phyloP scores from a whole-genome alignment of 2,113 vertebrate species.

The Pipra filicauda region DNA sequence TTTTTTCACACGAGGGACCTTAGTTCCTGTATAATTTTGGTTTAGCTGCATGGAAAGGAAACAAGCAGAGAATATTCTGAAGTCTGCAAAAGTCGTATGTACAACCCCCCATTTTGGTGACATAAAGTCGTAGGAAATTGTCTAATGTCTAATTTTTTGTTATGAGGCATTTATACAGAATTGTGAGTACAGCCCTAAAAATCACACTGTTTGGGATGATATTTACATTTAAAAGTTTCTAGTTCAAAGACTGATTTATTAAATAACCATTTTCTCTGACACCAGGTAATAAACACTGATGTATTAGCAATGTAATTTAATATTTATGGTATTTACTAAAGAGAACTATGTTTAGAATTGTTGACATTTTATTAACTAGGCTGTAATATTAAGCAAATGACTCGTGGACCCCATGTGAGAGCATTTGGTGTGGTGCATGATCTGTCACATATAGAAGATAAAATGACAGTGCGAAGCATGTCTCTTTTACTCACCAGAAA shows the following conservation, averaged over 20 bases:
- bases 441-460: background rate
- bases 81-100: background rate
- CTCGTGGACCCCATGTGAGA: background rate
- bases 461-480: background rate
- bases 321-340: conserved; percentile 39
- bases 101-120: background rate
- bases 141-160: background rate
- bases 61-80: background rate
- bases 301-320: background rate
- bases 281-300: background rate
- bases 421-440: background rate
- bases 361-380: conserved; percentile 8
- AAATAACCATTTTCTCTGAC: background rate
- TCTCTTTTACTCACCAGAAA: background rate
- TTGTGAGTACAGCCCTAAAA: background rate
- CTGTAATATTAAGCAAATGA: conserved; percentile 5
- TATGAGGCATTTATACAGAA: background rate
- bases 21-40: background rate
- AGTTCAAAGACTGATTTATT: background rate
- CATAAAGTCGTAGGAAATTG: background rate
- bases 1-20: background rate
- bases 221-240: background rate
- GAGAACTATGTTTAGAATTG: background rate
- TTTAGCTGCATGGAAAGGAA: background rate
- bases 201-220: background rate